phyloP scores from a whole-genome alignment of 2,113 vertebrate species.

The Triplophysa siluroides region DNA sequence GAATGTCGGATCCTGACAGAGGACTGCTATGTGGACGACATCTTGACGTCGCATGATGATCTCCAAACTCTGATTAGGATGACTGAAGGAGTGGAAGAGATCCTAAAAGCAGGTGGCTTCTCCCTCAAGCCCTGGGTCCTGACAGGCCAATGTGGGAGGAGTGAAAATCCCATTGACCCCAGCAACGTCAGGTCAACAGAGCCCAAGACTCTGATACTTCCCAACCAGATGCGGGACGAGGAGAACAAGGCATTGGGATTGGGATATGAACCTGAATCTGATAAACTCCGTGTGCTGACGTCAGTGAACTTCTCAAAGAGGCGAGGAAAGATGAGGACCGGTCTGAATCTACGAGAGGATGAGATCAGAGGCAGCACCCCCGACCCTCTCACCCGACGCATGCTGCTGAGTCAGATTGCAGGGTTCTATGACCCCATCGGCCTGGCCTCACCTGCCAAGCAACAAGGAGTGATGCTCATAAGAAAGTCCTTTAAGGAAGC shows the following conservation, averaged over 20 bases:
- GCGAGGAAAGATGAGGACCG: conserved; percentile 35
- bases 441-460: conserved; percentile 36
- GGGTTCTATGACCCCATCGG: conserved; percentile 38
- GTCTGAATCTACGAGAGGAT: conserved; percentile 23
- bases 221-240: conserved; percentile 26
- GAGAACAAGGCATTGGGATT: conserved; percentile 17
- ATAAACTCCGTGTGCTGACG: conserved; percentile 30
- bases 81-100: not conserved
- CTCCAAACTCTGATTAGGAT: not conserved
- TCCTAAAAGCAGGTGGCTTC: conserved; percentile 33
- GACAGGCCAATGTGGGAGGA: conserved; percentile 35
- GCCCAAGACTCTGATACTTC: conserved; percentile 18
- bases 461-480: conserved; percentile 36
- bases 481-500: conserved; percentile 41
- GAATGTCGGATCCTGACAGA: conserved; percentile 11
- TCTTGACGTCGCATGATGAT: conserved; percentile 41
- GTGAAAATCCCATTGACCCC: conserved; percentile 1
- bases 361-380: conserved; percentile 31
- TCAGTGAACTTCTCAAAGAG: conserved; percentile 41
- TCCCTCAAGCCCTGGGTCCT: conserved; percentile 43
- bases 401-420: conserved; percentile 26
- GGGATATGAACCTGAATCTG: conserved; percentile 12
- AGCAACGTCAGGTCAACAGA: not conserved
- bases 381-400: conserved; percentile 30
- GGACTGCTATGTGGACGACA: conserved; percentile 46